Evolutionary conservation across 2,797 vertebrate species (phyloP), one percentile per base, ranked within the genome.

Genomic region (Poeciliopsis paucimaculata): DNA sequence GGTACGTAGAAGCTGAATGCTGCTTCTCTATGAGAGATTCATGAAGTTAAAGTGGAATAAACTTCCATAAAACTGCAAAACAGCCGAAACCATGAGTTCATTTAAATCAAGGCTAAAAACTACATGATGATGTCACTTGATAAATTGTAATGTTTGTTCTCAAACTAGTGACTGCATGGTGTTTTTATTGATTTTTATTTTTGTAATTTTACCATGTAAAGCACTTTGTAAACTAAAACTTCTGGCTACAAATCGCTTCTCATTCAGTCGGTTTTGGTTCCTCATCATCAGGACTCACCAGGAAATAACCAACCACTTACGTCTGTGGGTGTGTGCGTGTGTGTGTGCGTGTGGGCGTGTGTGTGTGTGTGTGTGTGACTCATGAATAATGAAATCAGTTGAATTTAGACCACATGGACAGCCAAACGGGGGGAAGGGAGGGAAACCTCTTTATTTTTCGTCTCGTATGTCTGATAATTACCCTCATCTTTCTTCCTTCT

Each of bases 351-450:
- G 55, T 72, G 68, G 81, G 60, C 80, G 84, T 78, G 83, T 72
- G 79, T 77, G 71, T 3, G 9, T 55, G 26, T 57, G 75, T 18
- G 20, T 7, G 82, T 46, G 62, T 66, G 15, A 76, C 31, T 73
- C n/a, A 92, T 93, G 84, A 93, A 93, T 93, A 92, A 92, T 91
- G 75, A 78, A 93, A 87, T 78, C 46, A 82, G 84, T 87, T 88
- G 84, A 84, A 94, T 92, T 87, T 90, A 82, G 89, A 89, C 90
- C 91, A 89, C 0, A 16, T 28, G 7, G 77, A 86, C 77, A 80
- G 53, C 12, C 77, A 47, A 68, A 23, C 62, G 79, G 82, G 60
- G 82, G 82, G 75, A 66, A 64, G 62, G 53, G 66, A 79, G 71
- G 76, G 83, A 79, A 28, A 75, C 73, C 60, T 81, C 53, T 77